Evolutionary conservation across 2,113 vertebrate species (phyloP), one percentile per base, ranked within the genome.

Genomic region (Cyrtonyx montezumae): DNA sequence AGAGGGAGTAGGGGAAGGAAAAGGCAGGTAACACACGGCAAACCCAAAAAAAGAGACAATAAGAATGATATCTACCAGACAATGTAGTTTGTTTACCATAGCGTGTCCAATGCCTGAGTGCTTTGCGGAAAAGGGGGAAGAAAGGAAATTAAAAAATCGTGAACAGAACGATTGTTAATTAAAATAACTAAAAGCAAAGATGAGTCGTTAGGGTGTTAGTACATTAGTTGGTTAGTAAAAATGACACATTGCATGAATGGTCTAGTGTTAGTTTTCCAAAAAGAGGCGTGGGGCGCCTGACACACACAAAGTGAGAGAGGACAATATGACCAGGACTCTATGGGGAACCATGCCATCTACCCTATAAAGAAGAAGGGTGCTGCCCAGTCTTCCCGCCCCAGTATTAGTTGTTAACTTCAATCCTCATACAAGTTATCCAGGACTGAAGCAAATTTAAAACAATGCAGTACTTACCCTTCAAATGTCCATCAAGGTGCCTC

Each of bases 61-160:
- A 99, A 99, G 99, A 99, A 99, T 99, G 99, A 99, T 99, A 99
- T 99, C 99, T 99, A 99, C 99, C 99, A 99, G 98, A 99, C 99
- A 99, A 99, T 99, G 99, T 99, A 99, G 99, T 99, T 99, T 99
- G 99, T 99, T 99, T 99, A 99, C 99, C 99, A 99, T 99, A 99
- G 99, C 99, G 99, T 99, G 99, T 99, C 99, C 99, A 99, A 99
- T 99, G 99, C 99, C 99, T 99, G 99, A 99, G 99, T 99, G 99
- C 99, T 99, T 99, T 99, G 98, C 98, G 98, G 97, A 99, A 98
- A 99, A 99, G 99, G 99, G 98, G 99, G 98, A 98, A 99, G 98
- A 99, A 99, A 99, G 99, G 99, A 99, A 99, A 99, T 99, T 99
- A 99, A 99, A 99, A 98, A 99, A 99, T 98, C 97, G 98, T 99